A percentile compares a stretch with the other conserved stretches of the same genome.
These are phyloP conservation scores for Lota lota DNA, from an alignment of 2,113 vertebrate species.

Conservation along the genomic window DNA sequence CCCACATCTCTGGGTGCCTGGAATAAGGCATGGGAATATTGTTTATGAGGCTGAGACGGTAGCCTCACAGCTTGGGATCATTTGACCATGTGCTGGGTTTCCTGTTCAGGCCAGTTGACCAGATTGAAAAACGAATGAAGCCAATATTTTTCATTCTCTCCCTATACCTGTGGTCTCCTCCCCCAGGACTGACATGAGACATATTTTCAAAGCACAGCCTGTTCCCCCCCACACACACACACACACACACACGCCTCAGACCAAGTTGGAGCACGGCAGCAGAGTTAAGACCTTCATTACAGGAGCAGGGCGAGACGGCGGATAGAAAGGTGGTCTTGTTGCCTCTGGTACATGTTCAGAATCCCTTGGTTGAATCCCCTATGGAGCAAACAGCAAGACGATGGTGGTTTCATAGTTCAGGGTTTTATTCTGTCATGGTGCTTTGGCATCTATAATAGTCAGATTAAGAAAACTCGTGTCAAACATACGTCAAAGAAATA, in stretches of 20 bases:
- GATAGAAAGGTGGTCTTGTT: conserved; percentile 2
- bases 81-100: conserved; percentile 8
- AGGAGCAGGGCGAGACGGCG: conserved; percentile 3
- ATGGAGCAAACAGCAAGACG: conserved; percentile 1
- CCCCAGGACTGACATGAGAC: not conserved
- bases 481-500: conserved; percentile 43
- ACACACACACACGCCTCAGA: conserved; percentile 3
- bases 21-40: not conserved
- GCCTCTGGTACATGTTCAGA: not conserved
- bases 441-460: conserved; percentile 26
- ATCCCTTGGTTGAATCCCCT: not conserved
- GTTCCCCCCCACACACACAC: not conserved
- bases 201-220: conserved; percentile 4
- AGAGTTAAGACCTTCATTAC: conserved; percentile 6
- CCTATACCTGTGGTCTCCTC: not conserved
- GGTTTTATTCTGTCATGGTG: conserved; percentile 12
- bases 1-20: not conserved
- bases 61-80: not conserved
- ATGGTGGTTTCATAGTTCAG: not conserved
- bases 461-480: not conserved
- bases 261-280: not conserved
- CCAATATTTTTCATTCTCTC: conserved; percentile 14
- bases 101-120: conserved; percentile 12
- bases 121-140: conserved; percentile 23
- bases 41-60: not conserved